Conservation (phyloP, 2,888 invertebrate species). For the Adineta ricciae region DNA sequence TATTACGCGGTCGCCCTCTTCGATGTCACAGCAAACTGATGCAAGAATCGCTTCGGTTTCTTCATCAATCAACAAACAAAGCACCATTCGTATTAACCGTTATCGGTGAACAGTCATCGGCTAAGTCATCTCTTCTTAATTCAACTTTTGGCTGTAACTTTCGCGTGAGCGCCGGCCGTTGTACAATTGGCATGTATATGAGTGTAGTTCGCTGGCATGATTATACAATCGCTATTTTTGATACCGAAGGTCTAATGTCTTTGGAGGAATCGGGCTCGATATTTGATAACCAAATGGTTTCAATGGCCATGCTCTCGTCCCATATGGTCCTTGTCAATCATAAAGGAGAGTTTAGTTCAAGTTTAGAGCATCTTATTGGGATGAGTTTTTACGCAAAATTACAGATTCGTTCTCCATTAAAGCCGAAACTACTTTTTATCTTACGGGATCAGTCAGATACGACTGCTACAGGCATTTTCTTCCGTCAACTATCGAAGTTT, state of each 20-base stretch:
- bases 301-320: slow-evolving; percentile 21
- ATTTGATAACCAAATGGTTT: slow-evolving; percentile 28
- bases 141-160: slow-evolving; percentile 27
- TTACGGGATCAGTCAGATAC: slow-evolving; percentile 14
- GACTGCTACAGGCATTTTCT: background rate
- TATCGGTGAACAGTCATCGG: slow-evolving; percentile 27
- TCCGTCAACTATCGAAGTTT: background rate
- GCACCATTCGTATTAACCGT: slow-evolving; percentile 11
- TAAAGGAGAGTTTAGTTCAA: slow-evolving; percentile 28
- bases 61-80: background rate
- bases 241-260: slow-evolving; percentile 15
- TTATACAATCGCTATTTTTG: slow-evolving; percentile 4
- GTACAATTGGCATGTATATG: slow-evolving; percentile 27
- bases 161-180: slow-evolving; percentile 22
- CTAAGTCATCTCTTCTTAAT: slow-evolving; percentile 22
- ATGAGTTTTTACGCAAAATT: slow-evolving; percentile 24
- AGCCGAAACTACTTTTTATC: slow-evolving; percentile 14
- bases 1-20: background rate
- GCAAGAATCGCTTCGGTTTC: background rate
- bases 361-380: slow-evolving; percentile 18
- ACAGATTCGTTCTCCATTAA: background rate
- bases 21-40: background rate
- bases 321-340: slow-evolving; percentile 19
- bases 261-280: background rate
- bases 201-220: background rate